Evolutionary conservation across 2,888 invertebrate genomes (phyloP), one percentile per base, ranked within the genome.

Genomic region (Drosophila diplacantha): DNA sequence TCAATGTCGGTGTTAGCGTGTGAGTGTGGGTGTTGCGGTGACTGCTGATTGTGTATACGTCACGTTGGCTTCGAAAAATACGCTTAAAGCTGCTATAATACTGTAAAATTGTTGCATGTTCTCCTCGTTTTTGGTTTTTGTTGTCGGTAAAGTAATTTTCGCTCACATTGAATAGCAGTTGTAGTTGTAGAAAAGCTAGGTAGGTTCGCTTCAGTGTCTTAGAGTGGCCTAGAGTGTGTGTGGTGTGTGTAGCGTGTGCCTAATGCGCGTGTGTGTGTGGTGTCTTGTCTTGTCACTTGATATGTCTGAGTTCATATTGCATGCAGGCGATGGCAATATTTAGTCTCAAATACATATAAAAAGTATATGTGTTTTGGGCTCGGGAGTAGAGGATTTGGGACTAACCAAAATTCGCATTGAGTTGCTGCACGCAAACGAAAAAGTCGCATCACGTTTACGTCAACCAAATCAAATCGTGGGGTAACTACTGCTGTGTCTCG

Each of bases 291-390:
- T 75, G 54, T 78, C 56, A 75, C 62, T 83, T 81, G 80, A 81
- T 81, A 81, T 84, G 81, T 84, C 77, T 67, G 77, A 82, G 81
- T 81, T 84, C 66, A 79, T 76, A 79, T 49, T 71, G 78, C 80
- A 72, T 54, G 71, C 66, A 68, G 49, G 65, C 67, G 62, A 73
- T 79, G 71, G 34, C 82, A 81, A 66, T 72, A 75, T 81, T 66
- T 81, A 80, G 84, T 80, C 80, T 80, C 84, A 80, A 82, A 82
- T 84, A 82, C 83, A 83, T 81, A 81, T 72, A 60, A 76, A 70
- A 81, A 78, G 74, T 83, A 83, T 83, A 72, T 73, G 72, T 71
- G 62, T 71, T 8, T 14, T 58, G 73, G 63, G 58, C 55, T 56
- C 53, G 54, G 38, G 57, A 55, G 16, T 38, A 9, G 18, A 14